Evolutionary conservation across 2,888 invertebrate species (phyloP), one percentile per base, ranked within the genome.

Genomic region (Perdita meconis): DNA sequence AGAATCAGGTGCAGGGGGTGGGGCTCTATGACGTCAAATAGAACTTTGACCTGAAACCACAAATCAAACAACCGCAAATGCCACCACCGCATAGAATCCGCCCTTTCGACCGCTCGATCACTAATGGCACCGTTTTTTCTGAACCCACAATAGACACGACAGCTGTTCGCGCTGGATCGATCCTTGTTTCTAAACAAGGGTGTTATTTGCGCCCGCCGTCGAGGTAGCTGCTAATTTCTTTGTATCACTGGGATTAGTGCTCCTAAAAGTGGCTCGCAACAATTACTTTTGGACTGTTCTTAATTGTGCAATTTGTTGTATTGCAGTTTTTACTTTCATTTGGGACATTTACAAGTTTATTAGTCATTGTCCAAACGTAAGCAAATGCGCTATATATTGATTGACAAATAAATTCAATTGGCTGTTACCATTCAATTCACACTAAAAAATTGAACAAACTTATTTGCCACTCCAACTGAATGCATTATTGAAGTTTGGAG

Each of bases 61-160:
- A 72, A 68, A 72, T 72, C 30, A 55, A 72, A 55, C 68, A 68
- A 47, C 30, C 55, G 55, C 38, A 30, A 60, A 47, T 68, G 60
- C 30, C 30, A 42, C 51, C 38, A 24, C 16, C 30, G 34, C 12
- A 34, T 64, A 10, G 22, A 50, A n/a, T 44, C 38, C 36, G 19
- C 24, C 57, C 51, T 67, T 67, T 34, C 51, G 40, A 13, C 57
- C 19, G n/a, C 10, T 34, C 40, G 55, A 30, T 42, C 55, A 16
- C 60, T 61, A 69, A 60, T 68, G 72, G 60, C 44, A 40, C 16
- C 55, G 68, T 60, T 68, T 72, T 68, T 72, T 72, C 38, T 55
- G 19, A 22, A 53, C 42, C 59, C 59, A 59, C 66, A 55, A 30
- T 72, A 60, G 59, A 12, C 51, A 55, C 44, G 72, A 65, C 53